These are phyloP conservation scores for Ailuropoda melanoleuca DNA, from an alignment of 2,113 vertebrate genomes.

Conservation along the genomic window DNA sequence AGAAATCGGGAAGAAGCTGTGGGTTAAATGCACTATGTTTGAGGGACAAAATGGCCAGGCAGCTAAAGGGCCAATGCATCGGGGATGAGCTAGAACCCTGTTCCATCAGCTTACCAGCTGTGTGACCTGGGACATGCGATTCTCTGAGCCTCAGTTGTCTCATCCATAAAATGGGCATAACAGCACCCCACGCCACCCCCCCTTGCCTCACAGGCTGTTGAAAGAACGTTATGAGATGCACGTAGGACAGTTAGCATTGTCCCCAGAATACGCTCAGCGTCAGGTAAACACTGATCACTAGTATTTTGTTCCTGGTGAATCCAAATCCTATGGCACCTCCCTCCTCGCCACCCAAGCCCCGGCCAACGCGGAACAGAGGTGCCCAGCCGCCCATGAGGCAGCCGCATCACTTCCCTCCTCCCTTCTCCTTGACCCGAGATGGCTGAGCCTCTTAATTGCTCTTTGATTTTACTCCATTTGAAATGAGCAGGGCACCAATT, in stretches of 20 bases:
- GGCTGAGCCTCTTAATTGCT: conserved; percentile 53
- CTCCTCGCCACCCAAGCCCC: neutral
- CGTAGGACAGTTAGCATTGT: too few species aligned
- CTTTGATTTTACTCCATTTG: conserved; percentile 62
- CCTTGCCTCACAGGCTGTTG: neutral
- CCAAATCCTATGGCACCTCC: neutral
- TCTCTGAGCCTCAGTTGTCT: neutral
- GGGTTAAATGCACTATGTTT: neutral
- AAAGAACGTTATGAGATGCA: neutral
- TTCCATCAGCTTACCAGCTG: neutral
- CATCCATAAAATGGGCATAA: neutral
- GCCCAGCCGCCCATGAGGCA: neutral
- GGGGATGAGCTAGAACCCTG: neutral
- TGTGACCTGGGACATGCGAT: neutral
- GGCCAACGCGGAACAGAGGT: neutral
- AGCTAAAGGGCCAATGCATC: neutral
- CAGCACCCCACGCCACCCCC: neutral
- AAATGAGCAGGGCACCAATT: conserved; percentile 57
- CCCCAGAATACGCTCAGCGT: accelerated
- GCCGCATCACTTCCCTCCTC: neutral
- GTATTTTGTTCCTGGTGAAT: neutral
- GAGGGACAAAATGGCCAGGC: neutral
- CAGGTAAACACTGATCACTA: neutral
- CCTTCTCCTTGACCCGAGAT: conserved; percentile 55
- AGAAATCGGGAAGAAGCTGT: neutral